Evolutionary conservation across 2,888 invertebrate species (phyloP).

Genomic region (Sminthurinus aureus): DNA sequence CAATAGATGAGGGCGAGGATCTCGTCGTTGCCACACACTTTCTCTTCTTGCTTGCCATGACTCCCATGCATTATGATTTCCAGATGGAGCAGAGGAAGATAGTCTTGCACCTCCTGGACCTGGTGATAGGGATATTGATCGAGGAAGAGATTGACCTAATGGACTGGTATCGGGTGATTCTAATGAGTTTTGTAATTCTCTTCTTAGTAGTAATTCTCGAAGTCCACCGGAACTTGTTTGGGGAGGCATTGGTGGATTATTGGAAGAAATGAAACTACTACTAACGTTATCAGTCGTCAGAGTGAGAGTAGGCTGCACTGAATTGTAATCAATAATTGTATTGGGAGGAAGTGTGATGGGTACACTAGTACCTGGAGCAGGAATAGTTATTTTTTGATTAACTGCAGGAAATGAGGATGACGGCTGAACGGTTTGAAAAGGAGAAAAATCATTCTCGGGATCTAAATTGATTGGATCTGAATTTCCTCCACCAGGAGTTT

Average conservation of each 20-base stretch:
- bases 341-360: slow-evolving; percentile 45
- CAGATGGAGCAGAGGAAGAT: slow-evolving; percentile 87
- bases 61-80: slow-evolving; percentile 68
- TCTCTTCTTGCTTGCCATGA: slow-evolving; percentile 65
- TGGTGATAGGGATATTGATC: slow-evolving; percentile 63
- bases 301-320: slow-evolving; percentile 50
- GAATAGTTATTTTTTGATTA: slow-evolving; percentile 44
- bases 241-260: slow-evolving; percentile 49
- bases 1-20: slow-evolving; percentile 84
- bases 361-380: slow-evolving; percentile 51
- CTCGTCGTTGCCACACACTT: slow-evolving; percentile 84
- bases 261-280: slow-evolving; percentile 34
- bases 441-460: slow-evolving; percentile 50
- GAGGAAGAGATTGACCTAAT: slow-evolving; percentile 63
- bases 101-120: slow-evolving; percentile 68
- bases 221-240: slow-evolving; percentile 51
- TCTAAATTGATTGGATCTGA: slow-evolving; percentile 35
- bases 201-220: slow-evolving; percentile 54
- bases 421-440: slow-evolving; percentile 54
- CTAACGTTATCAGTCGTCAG: slow-evolving; percentile 42
- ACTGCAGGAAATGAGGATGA: slow-evolving; percentile 56
- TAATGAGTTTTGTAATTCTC: slow-evolving; percentile 60
- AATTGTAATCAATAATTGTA: slow-evolving; percentile 53
- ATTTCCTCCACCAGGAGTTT: slow-evolving; percentile 53
- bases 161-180: slow-evolving; percentile 63